Conservation (phyloP, 2,888 invertebrate species). For the Gnatocerus cornutus region DNA sequence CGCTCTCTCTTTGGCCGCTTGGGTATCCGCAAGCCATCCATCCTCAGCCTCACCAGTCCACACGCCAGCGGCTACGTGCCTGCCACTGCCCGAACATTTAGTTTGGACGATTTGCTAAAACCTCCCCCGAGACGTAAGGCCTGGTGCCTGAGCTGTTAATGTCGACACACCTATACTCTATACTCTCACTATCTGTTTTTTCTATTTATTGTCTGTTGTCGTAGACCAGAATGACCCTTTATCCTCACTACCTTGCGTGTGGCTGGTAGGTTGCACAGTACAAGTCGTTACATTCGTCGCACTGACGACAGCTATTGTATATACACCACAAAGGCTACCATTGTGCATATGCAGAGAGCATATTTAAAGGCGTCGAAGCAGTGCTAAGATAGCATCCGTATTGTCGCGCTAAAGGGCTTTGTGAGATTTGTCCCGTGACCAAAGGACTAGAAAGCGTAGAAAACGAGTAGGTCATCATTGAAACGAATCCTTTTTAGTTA, state of each 20-base stretch:
- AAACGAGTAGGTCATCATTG: too few species aligned
- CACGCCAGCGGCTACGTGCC: conserved; percentile 72
- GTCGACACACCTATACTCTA: conserved; percentile 48
- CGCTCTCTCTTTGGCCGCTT: conserved; percentile 87
- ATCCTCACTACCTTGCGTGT: conserved; percentile 70
- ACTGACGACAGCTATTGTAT: conserved; percentile 57
- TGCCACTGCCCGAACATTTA: conserved; percentile 86
- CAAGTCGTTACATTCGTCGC: conserved; percentile 51
- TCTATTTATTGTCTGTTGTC: conserved; percentile 57
- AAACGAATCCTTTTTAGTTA: too few species aligned
- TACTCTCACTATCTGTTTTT: conserved; percentile 48
- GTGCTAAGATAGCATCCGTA: conserved; percentile 6
- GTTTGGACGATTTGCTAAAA: conserved; percentile 91
- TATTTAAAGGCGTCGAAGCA: conserved; percentile 4
- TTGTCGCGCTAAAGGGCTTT: neutral
- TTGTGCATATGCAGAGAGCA: conserved; percentile 19
- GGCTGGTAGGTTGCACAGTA: conserved; percentile 72
- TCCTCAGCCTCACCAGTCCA: conserved; percentile 85
- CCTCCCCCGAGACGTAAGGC: conserved; percentile 88
- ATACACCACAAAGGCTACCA: conserved; percentile 41
- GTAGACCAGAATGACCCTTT: conserved; percentile 59
- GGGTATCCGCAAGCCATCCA: conserved; percentile 91
- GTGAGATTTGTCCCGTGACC: neutral
- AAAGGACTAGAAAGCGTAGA: too few species aligned
- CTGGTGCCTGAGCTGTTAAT: conserved; percentile 61